These are phyloP conservation scores for Eristalis pertinax DNA, from an alignment of 2,888 invertebrate species.

Conservation along the genomic window DNA sequence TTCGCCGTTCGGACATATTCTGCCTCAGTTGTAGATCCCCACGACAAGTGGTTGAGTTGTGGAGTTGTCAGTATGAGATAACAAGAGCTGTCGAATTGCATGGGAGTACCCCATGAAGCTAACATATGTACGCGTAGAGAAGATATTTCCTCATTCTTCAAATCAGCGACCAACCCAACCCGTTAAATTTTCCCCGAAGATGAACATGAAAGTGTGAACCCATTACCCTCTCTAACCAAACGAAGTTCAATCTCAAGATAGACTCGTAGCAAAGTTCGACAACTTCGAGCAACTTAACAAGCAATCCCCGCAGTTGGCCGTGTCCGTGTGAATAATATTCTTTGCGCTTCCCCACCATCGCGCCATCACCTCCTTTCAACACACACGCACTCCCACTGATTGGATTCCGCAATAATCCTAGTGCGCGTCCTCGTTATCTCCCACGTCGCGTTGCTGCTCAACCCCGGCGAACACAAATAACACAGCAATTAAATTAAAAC, in stretches of 20 bases:
- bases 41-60: too few relatives aligned
- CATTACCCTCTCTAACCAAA: not conserved
- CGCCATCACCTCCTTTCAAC: not conserved
- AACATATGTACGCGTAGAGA: too few relatives aligned
- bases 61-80: too few relatives aligned
- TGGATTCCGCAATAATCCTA: conserved; percentile 38
- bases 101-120: too few relatives aligned
- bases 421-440: conserved; percentile 67
- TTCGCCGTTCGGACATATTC: too few relatives aligned
- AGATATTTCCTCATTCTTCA: too few relatives aligned
- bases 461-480: conserved; percentile 67
- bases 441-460: conserved; percentile 63
- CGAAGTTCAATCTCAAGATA: not conserved
- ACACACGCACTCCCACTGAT: conserved; percentile 19
- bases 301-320: conserved; percentile 22
- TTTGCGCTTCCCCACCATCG: not conserved
- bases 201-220: not conserved
- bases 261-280: conserved; percentile 25
- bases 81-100: too few relatives aligned
- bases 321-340: conserved; percentile 27
- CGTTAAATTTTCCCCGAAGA: not conserved
- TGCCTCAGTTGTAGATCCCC: too few relatives aligned
- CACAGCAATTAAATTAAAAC: conserved; percentile 72
- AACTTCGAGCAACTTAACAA: conserved; percentile 31
- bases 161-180: too few relatives aligned